Base-by-base conservation (phyloP, 2,888 invertebrate genomes). In the Caenorhabditis angaria region DNA sequence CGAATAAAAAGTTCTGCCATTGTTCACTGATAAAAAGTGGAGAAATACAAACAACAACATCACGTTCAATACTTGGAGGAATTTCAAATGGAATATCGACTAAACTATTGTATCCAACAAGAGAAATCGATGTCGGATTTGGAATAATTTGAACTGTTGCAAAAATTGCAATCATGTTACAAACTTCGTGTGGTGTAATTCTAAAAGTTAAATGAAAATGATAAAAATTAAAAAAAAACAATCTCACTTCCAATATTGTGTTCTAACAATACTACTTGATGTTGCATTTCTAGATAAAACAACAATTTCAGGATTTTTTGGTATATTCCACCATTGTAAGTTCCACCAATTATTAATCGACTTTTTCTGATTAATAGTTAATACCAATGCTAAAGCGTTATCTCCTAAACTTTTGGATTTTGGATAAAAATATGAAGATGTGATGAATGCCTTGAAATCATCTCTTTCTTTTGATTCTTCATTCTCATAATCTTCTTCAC, bases 11-110 rank as follows among this genome's bases (percentile, higher is more conserved):
- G 20, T 66, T 65, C 29, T 80, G 77, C 80, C 80, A 80, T 28
- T 77, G 77, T 57, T 80, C 80, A 50, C 66, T 74, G 18, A 75
- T 77, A 50, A 76, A 80, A 18, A 80, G 65, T 12, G 80, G 80
- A 3, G 80, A 75, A 0, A 75, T 70, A 55, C 80, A 80, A n/a
- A 72, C 73, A 28, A 80, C 77, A 6, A 77, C 77, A 27, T 65
- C 65, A 12, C 65, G 64, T 53, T 58, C 61, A 4, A 20, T 18
- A 32, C 65, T 57, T 0, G 67, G 67, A 2, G 62, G 60, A 20
- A 64, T 60, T n/a, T 48, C 24, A 53, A 71, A 69, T n/a, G 80
- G 80, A 28, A 80, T 77, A 73, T 58, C 18, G 6, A 58, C 25
- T 51, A 73, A 41, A 14, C 59, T 63, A 35, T 73, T 65, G 18